Evolutionary conservation across 2,113 vertebrate genomes (phyloP).

Genomic region (Phrynosoma platyrhinos): DNA sequence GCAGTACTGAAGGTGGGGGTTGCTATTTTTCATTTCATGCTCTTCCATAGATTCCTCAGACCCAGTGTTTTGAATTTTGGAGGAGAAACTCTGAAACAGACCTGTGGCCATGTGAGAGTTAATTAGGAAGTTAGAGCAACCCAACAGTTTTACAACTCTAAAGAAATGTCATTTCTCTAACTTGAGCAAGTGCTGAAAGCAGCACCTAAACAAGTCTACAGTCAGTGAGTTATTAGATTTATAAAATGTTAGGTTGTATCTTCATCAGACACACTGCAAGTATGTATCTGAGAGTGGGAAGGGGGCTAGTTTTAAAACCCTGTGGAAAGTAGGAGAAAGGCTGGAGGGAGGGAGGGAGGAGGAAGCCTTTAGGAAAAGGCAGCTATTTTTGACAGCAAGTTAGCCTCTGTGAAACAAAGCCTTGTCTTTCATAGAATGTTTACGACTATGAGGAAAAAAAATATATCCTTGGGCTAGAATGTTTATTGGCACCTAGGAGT

Average conservation of each 20-base stretch:
- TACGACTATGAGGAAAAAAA: conserved; percentile 76
- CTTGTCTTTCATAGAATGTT: conserved; percentile 82
- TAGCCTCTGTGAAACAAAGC: conserved; percentile 80
- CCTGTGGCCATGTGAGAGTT: neutral
- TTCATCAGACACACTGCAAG: conserved; percentile 60
- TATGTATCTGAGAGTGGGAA: conserved; percentile 47
- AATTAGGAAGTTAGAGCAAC: neutral
- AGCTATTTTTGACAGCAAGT: conserved; percentile 75
- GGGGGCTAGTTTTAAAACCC: conserved; percentile 61
- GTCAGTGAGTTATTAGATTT: conserved; percentile 56
- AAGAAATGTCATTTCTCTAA: conserved; percentile 16
- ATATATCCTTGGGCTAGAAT: conserved; percentile 86
- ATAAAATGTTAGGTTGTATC: conserved; percentile 69
- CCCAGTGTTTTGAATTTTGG: neutral
- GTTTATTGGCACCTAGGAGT: conserved; percentile 88
- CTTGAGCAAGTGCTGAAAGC: conserved; percentile 49
- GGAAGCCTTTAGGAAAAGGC: conserved; percentile 68
- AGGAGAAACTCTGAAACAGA: neutral
- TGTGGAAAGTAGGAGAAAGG: conserved; percentile 42
- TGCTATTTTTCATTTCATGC: neutral
- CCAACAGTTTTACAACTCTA: neutral
- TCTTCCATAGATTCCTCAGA: neutral
- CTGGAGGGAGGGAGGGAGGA: conserved; percentile 19
- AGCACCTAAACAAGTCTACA: conserved; percentile 46
- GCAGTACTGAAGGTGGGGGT: neutral